Base-by-base conservation (phyloP, 2,797 vertebrate species). In the Enteromius radiatus region DNA sequence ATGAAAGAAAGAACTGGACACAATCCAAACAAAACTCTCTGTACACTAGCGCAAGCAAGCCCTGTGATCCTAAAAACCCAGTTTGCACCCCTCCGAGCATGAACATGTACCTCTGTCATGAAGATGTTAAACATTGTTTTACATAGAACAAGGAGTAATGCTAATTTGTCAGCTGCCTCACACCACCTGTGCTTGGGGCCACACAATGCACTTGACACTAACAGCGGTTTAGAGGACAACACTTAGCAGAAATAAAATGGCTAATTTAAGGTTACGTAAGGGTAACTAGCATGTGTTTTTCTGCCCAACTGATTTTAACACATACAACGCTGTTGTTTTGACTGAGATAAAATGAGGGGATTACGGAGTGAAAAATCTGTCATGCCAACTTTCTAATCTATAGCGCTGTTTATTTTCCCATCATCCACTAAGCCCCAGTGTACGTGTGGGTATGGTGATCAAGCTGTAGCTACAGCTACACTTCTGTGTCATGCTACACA, bases 1-100 rank as follows among this genome's bases (percentile, higher is more conserved):
- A 8, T 74, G 41, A 80, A 68, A 31, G 31, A 73, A 79, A 84
- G 76, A 14, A 61, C 67, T 43, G 54, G 45, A 64, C 43, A 28
- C 59, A 75, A 83, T 88, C 92, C 90, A 92, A 92, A 89, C 85
- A 88, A 92, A 92, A 90, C 84, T 74, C 85, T 71, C 33, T 88
- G 54, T 43, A 47, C 33, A 61, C 70, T 28, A 1, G 33, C 45
- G 33, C 59, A 11, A 71, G 47, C 11, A 84, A 76, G 67, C 47
- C 56, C 5, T 33, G 41, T 7, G 21, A 75, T 79, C 33, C n/a
- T 49, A 63, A 64, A 80, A 33, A 36, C 10, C 14, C n/a, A 36
- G 28, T 64, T 36, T 82, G n/a, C 12, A 31, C 45, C 71, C 61
- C 45, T 28, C 78, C 21, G 36, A 21, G 33, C 54, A 71, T 17